These are phyloP conservation scores for Glyphotaelius pellucidus DNA, from an alignment of 2,888 invertebrate genomes.

Conservation along the genomic window DNA sequence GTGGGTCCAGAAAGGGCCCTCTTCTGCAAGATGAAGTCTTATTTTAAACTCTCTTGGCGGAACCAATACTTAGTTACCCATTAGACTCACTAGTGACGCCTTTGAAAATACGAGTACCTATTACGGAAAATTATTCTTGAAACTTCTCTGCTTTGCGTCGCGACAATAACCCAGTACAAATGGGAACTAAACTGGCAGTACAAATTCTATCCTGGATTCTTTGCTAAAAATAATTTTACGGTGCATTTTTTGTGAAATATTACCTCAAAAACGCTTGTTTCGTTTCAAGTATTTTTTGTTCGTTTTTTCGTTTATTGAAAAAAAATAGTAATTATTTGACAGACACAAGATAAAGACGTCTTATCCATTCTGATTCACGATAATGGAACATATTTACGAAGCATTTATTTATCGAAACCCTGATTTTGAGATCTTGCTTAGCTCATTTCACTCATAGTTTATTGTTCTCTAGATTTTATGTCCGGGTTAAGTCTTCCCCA, in stretches of 20 bases:
- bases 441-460: background rate
- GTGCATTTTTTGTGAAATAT: no score
- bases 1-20: background rate
- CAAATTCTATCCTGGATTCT: background rate
- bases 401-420: background rate
- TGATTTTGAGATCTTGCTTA: no score
- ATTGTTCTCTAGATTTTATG: no score
- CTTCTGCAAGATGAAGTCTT: background rate
- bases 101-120: background rate
- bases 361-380: no score
- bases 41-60: background rate
- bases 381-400: background rate
- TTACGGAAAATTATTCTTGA: background rate
- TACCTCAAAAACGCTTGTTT: no score
- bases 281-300: no score
- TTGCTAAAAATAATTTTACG: no score
- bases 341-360: no score
- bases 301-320: no score
- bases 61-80: background rate
- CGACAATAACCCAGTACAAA: background rate
- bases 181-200: background rate
- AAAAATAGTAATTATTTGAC: no score
- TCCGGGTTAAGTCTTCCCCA: no score
- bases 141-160: background rate
- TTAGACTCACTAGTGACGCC: background rate